These are phyloP conservation scores for Connochaetes taurinus DNA, from an alignment of 2,113 vertebrate genomes.

Conservation along the genomic window DNA sequence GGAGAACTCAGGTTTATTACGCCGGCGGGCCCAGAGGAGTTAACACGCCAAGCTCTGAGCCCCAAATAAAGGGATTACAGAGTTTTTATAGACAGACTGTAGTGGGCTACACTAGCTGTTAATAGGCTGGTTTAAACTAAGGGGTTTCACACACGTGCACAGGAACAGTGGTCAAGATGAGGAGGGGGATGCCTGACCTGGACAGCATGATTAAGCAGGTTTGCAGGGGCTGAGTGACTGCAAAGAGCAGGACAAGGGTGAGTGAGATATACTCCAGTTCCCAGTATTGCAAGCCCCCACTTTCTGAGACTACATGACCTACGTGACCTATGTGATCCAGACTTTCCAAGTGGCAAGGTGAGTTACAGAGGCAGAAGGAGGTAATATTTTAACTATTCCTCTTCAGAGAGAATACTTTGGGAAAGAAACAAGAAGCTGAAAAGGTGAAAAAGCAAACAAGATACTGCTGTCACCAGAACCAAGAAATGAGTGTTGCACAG, in stretches of 20 bases:
- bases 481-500: not conserved
- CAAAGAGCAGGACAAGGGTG: not conserved
- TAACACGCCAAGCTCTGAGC: not conserved
- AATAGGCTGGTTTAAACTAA: not conserved
- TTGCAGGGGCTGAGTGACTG: not conserved
- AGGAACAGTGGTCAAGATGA: not conserved
- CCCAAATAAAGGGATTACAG: not conserved
- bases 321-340: not conserved
- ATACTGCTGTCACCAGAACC: not conserved
- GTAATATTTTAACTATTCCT: not conserved
- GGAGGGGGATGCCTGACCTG: not conserved
- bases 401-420: not conserved
- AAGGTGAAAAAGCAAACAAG: not conserved
- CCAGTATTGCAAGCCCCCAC: not conserved
- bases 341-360: not conserved
- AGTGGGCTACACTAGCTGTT: not conserved
- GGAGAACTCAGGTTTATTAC: not conserved
- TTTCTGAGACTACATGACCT: not conserved
- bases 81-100: not conserved
- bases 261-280: not conserved
- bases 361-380: not conserved
- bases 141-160: rapidly evolving
- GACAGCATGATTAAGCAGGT: not conserved
- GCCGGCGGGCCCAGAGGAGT: not conserved
- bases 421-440: not conserved